Evolutionary conservation across 2,797 vertebrate genomes (phyloP).

Genomic region (Amazona ochrocephala): DNA sequence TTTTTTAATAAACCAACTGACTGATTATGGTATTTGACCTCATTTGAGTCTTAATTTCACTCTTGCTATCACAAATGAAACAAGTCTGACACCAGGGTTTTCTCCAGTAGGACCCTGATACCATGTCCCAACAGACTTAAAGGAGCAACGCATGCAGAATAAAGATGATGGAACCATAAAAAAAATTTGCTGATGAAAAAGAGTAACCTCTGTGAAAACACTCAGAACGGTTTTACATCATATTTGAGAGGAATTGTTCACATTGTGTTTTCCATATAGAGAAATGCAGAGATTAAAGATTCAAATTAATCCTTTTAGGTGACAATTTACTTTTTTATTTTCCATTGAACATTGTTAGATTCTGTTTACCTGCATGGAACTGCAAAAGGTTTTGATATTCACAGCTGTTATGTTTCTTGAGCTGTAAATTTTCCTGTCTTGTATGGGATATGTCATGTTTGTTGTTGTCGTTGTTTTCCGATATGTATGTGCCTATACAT

Average conservation of each 20-base stretch:
- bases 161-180: neutral
- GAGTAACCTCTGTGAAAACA: constrained; percentile 12
- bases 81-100: neutral
- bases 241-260: constrained; percentile 45
- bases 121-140: neutral
- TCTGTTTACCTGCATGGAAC: neutral
- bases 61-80: neutral
- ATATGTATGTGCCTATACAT: neutral
- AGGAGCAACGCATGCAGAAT: neutral
- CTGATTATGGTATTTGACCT: neutral
- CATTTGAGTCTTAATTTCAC: neutral
- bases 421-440: neutral
- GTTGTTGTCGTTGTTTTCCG: neutral
- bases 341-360: constrained; percentile 25
- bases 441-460: neutral
- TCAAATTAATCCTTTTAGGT: constrained; percentile 44
- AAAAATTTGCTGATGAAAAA: neutral
- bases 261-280: constrained; percentile 12
- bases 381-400: constrained; percentile 24
- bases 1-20: neutral
- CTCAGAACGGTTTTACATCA: neutral
- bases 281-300: constrained; percentile 52
- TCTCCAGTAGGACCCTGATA: neutral
- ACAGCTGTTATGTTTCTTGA: neutral
- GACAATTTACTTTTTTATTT: constrained; percentile 47